Percentiles rank a stretch among this genome's conserved stretches.
Conservation (phyloP, 1,140 invertebrate genomes). For the Harlomillsia oculata region DNA sequence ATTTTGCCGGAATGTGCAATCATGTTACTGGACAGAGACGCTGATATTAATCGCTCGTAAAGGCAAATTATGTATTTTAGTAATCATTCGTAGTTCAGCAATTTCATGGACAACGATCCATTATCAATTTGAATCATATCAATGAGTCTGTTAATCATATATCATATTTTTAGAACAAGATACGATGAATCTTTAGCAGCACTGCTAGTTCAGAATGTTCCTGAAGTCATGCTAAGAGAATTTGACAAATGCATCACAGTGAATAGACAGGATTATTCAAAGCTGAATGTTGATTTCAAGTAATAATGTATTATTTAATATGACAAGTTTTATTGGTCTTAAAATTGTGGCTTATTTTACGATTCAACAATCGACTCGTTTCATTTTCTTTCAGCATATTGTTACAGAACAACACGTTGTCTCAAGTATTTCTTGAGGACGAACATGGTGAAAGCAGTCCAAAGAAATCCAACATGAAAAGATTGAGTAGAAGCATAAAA, state of each 20-base stretch:
- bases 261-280: slow-evolving; percentile 15
- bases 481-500: not conserved
- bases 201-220: slow-evolving; percentile 16
- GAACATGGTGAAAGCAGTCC: not conserved
- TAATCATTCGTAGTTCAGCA: no score
- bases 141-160: no score
- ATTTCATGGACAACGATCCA: no score
- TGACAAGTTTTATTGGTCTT: not conserved
- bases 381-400: not conserved
- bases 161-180: not conserved
- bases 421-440: not conserved
- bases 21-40: slow-evolving; percentile 9
- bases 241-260: slow-evolving; percentile 12
- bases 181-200: not conserved
- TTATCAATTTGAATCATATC: no score
- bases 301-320: not conserved
- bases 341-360: not conserved
- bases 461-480: not conserved
- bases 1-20: not conserved
- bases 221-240: slow-evolving; percentile 16
- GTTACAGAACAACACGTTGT: not conserved
- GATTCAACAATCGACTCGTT: not conserved
- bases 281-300: slow-evolving; percentile 19
- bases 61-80: not conserved
- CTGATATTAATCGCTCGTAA: slow-evolving; percentile 19